Evolutionary conservation across 2,113 vertebrate species (phyloP), one percentile per base, ranked within the genome.

Genomic region (Seriola aureovittata): DNA sequence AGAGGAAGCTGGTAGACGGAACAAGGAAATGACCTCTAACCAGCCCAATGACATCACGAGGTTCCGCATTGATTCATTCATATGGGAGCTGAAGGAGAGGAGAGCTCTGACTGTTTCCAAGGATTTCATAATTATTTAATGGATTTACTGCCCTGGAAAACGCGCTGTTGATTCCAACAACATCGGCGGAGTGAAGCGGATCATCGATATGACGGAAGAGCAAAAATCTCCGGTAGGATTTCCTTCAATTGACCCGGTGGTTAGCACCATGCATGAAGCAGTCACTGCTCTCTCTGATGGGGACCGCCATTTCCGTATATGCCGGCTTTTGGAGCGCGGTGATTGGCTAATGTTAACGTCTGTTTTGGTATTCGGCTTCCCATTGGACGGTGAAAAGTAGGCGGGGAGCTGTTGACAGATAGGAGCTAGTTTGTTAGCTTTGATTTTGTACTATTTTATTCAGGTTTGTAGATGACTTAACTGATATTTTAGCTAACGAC

Each of bases 11-110:
- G 32, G 1, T 0, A 23, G 59, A 55, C 74, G 76, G 69, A 89
- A 89, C 75, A 12, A 79, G 92, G 93, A 94, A 93, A 84, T 84
- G 89, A 91, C 88, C 80, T 91, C 67, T 9, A 77, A 3, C 3
- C 62, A 14, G 54, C 59, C 13, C 63, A 46, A 48, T 89, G 88
- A 87, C 81, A 40, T 86, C 87, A 85, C 46, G 55, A 55, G 13
- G 10, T 32, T 52, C 40, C 17, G 36, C 34, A 8, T 29, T 29
- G 29, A 29, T 66, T 77, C 82, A 84, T 80, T 90, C 83, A 85
- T 29, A 46, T 46, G 0, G 9, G 9, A 23, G 73, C 36, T 4
- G 25, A 0, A 0, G 0, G 42, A 40, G 19, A 71, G 54, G 1
- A 19, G 38, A 5, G 16, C 4, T 5, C 44, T 14, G 29, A 21